phyloP scores from a whole-genome alignment of 2,888 invertebrate species.

The Tuta absoluta region DNA sequence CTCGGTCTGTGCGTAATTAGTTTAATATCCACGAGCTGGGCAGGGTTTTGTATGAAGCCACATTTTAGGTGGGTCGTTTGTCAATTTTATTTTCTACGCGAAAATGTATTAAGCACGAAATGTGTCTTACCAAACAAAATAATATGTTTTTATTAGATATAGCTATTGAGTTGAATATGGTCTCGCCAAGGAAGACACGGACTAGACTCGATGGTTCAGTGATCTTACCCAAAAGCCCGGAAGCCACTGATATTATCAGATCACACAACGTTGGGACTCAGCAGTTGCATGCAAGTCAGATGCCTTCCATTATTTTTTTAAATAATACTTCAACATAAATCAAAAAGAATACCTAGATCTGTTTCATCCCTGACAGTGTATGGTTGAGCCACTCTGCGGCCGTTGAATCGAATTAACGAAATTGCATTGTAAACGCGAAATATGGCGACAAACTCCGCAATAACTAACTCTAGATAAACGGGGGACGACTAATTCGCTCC shows the following conservation, averaged over 20 bases:
- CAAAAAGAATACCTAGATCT: too few species aligned
- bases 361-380: slow-evolving; percentile 1
- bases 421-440: slow-evolving; percentile 71
- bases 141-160: too few species aligned
- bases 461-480: slow-evolving; percentile 11
- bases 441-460: slow-evolving; percentile 34
- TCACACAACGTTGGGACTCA: too few species aligned
- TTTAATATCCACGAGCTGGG: slow-evolving; percentile 53
- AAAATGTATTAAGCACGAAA: neutral
- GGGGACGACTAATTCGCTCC: neutral
- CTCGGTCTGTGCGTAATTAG: slow-evolving; percentile 72
- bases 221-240: too few species aligned
- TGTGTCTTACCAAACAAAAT: too few species aligned
- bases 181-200: too few species aligned
- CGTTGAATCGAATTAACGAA: slow-evolving; percentile 68
- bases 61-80: neutral
- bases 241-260: too few species aligned
- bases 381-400: slow-evolving; percentile 27
- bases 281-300: too few species aligned
- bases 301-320: too few species aligned
- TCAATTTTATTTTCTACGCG: neutral
- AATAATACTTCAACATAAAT: too few species aligned
- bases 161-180: too few species aligned
- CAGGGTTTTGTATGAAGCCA: neutral
- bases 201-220: too few species aligned